A percentile compares a stretch with the other conserved stretches of the same genome.
phyloP scores from a whole-genome alignment of 2,113 vertebrate species.

The Ptilonorhynchus violaceus region DNA sequence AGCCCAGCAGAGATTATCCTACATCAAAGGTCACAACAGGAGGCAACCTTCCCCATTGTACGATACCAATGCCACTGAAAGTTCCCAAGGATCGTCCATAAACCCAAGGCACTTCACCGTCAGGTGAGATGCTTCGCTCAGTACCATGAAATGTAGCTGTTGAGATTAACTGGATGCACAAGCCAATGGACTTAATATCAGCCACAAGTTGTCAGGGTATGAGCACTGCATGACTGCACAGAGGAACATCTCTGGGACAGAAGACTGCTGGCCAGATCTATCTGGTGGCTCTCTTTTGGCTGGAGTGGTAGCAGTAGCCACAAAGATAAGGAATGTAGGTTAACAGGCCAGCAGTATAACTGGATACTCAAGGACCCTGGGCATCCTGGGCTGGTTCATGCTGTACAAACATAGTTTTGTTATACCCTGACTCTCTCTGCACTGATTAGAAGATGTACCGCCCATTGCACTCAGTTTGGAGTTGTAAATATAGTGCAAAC shows the following conservation, averaged over 20 bases:
- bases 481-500: background rate
- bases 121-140: background rate
- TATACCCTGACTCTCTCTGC: background rate
- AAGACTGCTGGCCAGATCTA: background rate
- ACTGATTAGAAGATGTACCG: background rate
- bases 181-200: rapidly evolving
- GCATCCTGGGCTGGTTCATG: background rate
- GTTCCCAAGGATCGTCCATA: background rate
- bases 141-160: background rate
- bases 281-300: background rate
- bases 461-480: background rate
- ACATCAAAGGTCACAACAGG: background rate
- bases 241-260: background rate
- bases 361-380: background rate
- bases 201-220: background rate
- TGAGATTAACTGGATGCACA: background rate
- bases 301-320: background rate
- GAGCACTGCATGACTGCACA: background rate
- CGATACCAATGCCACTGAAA: rapidly evolving
- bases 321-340: background rate
- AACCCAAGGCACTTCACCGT: background rate
- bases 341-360: background rate
- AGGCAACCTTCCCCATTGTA: background rate
- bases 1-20: background rate
- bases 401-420: background rate